Percentiles rank a stretch among this genome's conserved stretches.
Conservation (phyloP, 2,113 vertebrate species). For the Uria lomvia region DNA sequence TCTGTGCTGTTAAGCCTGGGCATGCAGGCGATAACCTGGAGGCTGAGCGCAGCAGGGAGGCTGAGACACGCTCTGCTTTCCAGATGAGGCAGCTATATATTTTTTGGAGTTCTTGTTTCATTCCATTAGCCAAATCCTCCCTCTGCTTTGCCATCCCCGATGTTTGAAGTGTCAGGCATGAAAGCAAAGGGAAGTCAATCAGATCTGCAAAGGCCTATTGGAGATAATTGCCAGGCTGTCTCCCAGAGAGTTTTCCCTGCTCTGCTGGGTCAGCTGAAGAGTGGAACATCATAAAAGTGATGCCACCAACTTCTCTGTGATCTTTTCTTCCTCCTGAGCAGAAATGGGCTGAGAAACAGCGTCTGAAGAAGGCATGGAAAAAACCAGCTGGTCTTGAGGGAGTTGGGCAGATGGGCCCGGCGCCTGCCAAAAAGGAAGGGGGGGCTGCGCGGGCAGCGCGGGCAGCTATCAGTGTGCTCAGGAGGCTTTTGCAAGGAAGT, state of each 20-base stretch:
- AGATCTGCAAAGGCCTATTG: background rate
- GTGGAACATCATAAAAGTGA: background rate
- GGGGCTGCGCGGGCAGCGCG: background rate
- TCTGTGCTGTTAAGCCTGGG: background rate
- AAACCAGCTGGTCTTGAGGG: background rate
- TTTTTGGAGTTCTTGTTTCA: background rate
- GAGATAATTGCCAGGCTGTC: conserved; percentile 38
- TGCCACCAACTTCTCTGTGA: conserved; percentile 2
- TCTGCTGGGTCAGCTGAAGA: background rate
- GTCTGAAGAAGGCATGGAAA: background rate
- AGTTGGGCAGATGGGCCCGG: background rate
- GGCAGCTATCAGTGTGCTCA: background rate
- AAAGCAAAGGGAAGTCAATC: conserved; percentile 48
- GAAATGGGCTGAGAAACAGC: background rate
- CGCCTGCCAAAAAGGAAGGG: background rate
- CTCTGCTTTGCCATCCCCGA: background rate
- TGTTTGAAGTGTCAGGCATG: conserved; percentile 50
- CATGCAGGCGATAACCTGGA: background rate
- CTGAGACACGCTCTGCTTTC: background rate
- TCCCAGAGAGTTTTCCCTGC: background rate
- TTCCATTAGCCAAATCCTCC: conserved; percentile 2
- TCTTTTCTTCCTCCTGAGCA: background rate
- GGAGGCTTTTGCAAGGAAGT: background rate
- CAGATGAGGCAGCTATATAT: background rate
- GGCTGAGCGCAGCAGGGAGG: background rate